These are phyloP conservation scores for Cyclura pinguis DNA, from an alignment of 2,797 vertebrate genomes.

Conservation along the genomic window DNA sequence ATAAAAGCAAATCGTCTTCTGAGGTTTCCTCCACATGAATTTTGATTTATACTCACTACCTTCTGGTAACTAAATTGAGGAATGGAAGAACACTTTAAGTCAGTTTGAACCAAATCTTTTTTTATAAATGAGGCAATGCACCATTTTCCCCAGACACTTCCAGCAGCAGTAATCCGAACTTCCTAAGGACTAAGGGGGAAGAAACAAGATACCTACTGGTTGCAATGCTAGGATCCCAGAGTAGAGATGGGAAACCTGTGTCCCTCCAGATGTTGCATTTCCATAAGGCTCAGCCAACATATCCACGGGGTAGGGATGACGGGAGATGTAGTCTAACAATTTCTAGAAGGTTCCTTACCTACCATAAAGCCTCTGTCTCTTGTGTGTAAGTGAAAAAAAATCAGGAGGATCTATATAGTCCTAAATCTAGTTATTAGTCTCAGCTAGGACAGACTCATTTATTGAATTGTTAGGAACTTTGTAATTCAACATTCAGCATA, in stretches of 20 bases:
- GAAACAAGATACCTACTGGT: neutral
- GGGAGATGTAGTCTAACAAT: neutral
- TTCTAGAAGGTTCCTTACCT: too few species aligned
- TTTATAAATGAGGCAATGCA: conserved; percentile 9
- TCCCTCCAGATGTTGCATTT: too few species aligned
- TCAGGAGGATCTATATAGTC: too few species aligned
- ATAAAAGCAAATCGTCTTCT: neutral
- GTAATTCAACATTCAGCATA: too few species aligned
- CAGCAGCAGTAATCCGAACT: neutral
- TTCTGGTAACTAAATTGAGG: too few species aligned
- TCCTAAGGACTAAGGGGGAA: neutral
- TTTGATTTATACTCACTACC: neutral
- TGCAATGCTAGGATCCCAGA: neutral
- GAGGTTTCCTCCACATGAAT: neutral
- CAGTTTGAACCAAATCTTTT: neutral
- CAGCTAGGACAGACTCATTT: too few species aligned
- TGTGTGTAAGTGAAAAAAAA: neutral
- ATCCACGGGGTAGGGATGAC: neutral
- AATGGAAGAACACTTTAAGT: neutral
- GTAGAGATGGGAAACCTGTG: neutral
- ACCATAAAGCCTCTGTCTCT: too few species aligned
- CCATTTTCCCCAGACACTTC: neutral
- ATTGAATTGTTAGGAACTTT: too few species aligned
- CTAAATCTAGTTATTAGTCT: too few species aligned
- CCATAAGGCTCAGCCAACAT: neutral